phyloP scores from a whole-genome alignment of 1,140 invertebrate genomes.

The Mizuhopecten yessoensis region DNA sequence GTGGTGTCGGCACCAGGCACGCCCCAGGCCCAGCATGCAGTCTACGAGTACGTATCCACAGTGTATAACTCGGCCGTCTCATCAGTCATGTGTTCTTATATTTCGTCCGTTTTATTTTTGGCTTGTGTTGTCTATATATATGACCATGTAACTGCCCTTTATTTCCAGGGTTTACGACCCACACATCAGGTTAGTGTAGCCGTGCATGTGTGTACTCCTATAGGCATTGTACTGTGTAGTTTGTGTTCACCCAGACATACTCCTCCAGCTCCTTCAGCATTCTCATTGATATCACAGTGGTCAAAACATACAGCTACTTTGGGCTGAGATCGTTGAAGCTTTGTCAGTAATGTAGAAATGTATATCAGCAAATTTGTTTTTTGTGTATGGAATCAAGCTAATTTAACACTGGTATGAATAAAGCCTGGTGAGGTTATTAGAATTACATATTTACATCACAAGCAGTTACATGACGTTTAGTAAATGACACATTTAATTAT shows the following conservation, averaged over 20 bases:
- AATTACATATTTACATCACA: too few relatives aligned
- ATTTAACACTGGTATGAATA: too few relatives aligned
- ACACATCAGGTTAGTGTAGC: constrained; percentile 12
- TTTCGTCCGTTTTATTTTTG: constrained; percentile 39
- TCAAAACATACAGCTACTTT: background rate
- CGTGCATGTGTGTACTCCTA: background rate
- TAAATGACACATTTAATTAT: too few relatives aligned
- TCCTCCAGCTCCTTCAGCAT: background rate
- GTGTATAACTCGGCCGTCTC: background rate
- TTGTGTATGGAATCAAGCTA: too few relatives aligned
- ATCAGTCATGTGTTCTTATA: constrained; percentile 45
- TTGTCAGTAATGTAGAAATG: too few relatives aligned
- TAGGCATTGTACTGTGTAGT: constrained; percentile 32
- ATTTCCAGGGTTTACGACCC: constrained; percentile 36
- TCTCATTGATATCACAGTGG: constrained; percentile 3
- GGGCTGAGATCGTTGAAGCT: too few relatives aligned
- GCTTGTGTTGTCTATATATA: constrained; percentile 32
- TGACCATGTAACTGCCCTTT: background rate
- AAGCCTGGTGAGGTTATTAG: too few relatives aligned
- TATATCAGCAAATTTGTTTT: too few relatives aligned
- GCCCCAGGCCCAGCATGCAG: constrained; percentile 86
- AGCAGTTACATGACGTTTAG: too few relatives aligned
- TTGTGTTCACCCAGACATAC: background rate
- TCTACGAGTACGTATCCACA: constrained; percentile 68
- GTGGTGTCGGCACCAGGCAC: constrained; percentile 87